Base-by-base conservation (phyloP, 1,140 invertebrate species). In the Macrocentrus cingulum region DNA sequence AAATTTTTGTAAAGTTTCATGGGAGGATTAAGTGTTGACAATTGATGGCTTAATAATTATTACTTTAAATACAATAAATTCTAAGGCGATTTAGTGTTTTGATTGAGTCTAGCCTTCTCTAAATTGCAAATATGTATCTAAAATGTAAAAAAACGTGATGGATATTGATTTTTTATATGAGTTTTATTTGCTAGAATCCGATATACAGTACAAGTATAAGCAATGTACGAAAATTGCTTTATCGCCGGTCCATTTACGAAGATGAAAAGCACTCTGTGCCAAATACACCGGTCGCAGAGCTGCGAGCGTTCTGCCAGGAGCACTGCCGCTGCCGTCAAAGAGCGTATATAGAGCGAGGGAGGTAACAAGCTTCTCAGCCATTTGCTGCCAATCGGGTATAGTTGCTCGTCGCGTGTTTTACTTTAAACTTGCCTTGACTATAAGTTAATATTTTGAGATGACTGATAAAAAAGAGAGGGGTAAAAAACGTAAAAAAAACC, bases 181-280 rank as follows among this genome's bases (percentile, higher is more conserved):
- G n/a, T n/a, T n/a, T n/a, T n/a, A n/a, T n/a, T n/a, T n/a, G n/a
- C n/a, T n/a, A n/a, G n/a, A n/a, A n/a, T n/a, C n/a, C 8, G 18
- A 15, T 13, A 54, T 34, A 39, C 22, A 16, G 20, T 54, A 23
- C 59, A 74, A 67, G 70, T 74, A 75, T 75, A 75, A 71, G 70
- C 75, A 77, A 77, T 76, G 72, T 71, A 77, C 71, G 70, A 72
- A 76, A 77, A 77, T 77, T 76, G 75, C 75, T 77, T 75, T 76
- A 76, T 71, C 68, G 67, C 69, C 71, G 74, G 74, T 75, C 75
- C 75, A 76, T 77, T 77, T 77, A 77, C 74, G 62, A 64, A 75
- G 72, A 75, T 75, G 74, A 77, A 77, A 77, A 77, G 75, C 75
- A 76, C 74, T 75, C 72, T 74, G 68, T 76, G 74, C 70, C 74